Evolutionary conservation across 1,140 invertebrate genomes (phyloP).

Genomic region (Maniola jurtina): DNA sequence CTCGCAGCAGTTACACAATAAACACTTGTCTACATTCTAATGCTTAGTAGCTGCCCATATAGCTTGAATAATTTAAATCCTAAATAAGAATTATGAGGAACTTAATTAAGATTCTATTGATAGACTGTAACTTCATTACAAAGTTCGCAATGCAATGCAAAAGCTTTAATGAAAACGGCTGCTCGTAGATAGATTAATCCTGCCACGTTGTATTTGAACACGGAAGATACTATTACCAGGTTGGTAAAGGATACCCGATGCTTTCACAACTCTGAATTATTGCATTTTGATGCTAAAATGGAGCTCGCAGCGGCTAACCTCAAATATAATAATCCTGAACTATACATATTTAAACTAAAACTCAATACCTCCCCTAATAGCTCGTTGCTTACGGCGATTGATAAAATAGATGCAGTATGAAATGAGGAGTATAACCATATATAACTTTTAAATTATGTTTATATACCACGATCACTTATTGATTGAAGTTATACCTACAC

Average conservation of each 20-base stretch:
- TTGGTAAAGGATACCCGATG: constrained; percentile 4
- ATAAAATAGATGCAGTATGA: neutral
- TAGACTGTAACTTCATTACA: too few relatives aligned
- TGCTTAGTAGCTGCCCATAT: too few relatives aligned
- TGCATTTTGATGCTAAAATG: constrained; percentile 10
- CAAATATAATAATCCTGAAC: constrained; percentile 12
- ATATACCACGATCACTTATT: too few relatives aligned
- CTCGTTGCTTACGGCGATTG: neutral
- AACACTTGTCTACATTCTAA: too few relatives aligned
- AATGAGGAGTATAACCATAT: neutral
- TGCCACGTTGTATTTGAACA: neutral
- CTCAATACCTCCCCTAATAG: constrained; percentile 1
- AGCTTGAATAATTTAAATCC: too few relatives aligned
- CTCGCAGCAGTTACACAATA: too few relatives aligned
- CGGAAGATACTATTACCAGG: neutral
- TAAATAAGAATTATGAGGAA: too few relatives aligned
- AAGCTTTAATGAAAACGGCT: neutral
- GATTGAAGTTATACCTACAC: too few relatives aligned
- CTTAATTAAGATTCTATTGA: too few relatives aligned
- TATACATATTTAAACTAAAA: constrained; percentile 12
- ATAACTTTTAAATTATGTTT: too few relatives aligned
- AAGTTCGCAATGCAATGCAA: neutral
- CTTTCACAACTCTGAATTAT: constrained; percentile 11
- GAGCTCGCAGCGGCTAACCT: constrained; percentile 11
- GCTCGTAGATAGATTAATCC: neutral